Evolutionary conservation across 2,797 vertebrate species (phyloP), one percentile per base, ranked within the genome.

Genomic region (Tenualosa thibaudeaui): DNA sequence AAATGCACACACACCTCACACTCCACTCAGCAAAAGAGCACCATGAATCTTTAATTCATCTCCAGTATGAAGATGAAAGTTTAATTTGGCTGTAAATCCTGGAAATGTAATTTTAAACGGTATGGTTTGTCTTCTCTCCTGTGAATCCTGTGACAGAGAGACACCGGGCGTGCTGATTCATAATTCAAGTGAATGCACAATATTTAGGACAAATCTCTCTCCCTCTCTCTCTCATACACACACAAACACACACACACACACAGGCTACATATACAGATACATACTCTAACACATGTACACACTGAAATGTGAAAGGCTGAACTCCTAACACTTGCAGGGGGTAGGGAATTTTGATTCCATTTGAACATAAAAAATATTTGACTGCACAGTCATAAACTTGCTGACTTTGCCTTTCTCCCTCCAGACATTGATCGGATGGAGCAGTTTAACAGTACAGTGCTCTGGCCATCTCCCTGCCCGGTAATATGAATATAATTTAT

Each of bases 41-140:
- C 9, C 31, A 71, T 71, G 15, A 71, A 71, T 71, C 65, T 71
- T 71, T 71, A 17, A 71, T 71, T 71, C 65, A 71, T 71, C 26
- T 37, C 65, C 65, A 37, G 65, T 71, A 71, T 71, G 65, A 71
- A 71, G 31, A 71, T 71, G 65, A 71, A 71, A 71, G 65, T 71
- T 37, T 71, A 71, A 71, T 71, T 71, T 71, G 65, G 65, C 65
- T 71, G 65, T 71, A 71, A 71, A 71, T 71, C 65, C 65, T 71
- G 31, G 65, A 71, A 71, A 71, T 71, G 65, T 71, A 40, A 71
- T 71, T 71, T 71, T 71, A 71, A 37, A 26, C 65, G 24, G 65
- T 31, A 13, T 40, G 65, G 65, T 71, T 71, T 71, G 65, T 71
- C 26, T 71, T 40, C 10, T 40, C 65, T 71, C 65, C 31, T 31